phyloP scores from a whole-genome alignment of 2,797 vertebrate genomes.

The Malacoctenus gilli region DNA sequence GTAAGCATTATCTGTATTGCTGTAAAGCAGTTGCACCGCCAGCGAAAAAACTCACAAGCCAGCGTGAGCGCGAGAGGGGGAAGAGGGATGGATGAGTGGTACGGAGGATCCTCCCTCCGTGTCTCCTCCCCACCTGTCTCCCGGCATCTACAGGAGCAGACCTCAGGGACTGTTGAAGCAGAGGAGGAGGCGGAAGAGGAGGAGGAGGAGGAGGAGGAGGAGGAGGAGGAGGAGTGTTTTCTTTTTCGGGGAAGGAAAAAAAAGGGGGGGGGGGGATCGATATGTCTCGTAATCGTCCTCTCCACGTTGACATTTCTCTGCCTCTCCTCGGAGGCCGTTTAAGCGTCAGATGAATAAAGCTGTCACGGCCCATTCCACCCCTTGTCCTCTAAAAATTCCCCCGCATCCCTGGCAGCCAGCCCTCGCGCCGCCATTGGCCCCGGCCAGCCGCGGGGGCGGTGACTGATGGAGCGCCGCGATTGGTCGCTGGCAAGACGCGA shows the following conservation, averaged over 20 bases:
- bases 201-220: slow-evolving; percentile 35
- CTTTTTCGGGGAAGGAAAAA: slow-evolving; percentile 56
- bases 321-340: slow-evolving; percentile 88
- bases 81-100: slow-evolving; percentile 36
- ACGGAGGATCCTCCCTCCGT: slow-evolving; percentile 28
- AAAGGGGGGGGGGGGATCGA: slow-evolving; percentile 73
- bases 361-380: slow-evolving; percentile 88
- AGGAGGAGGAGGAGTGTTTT: slow-evolving; percentile 53
- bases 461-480: slow-evolving; percentile 79
- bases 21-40: slow-evolving; percentile 60
- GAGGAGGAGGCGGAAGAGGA: slow-evolving; percentile 46
- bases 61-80: slow-evolving; percentile 9
- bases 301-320: slow-evolving; percentile 79
- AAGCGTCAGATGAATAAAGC: slow-evolving; percentile 93
- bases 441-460: slow-evolving; percentile 59
- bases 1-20: slow-evolving; percentile 71
- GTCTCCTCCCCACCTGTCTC: slow-evolving; percentile 44
- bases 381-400: slow-evolving; percentile 78
- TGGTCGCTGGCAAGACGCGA: slow-evolving; percentile 72
- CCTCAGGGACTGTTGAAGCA: slow-evolving; percentile 40
- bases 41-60: slow-evolving; percentile 50
- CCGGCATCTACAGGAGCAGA: slow-evolving; percentile 22
- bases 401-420: slow-evolving; percentile 60
- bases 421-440: slow-evolving; percentile 75
- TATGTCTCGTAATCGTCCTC: slow-evolving; percentile 76